Base-by-base conservation (phyloP, 1,140 invertebrate genomes). In the Monomorium pharaonis region DNA sequence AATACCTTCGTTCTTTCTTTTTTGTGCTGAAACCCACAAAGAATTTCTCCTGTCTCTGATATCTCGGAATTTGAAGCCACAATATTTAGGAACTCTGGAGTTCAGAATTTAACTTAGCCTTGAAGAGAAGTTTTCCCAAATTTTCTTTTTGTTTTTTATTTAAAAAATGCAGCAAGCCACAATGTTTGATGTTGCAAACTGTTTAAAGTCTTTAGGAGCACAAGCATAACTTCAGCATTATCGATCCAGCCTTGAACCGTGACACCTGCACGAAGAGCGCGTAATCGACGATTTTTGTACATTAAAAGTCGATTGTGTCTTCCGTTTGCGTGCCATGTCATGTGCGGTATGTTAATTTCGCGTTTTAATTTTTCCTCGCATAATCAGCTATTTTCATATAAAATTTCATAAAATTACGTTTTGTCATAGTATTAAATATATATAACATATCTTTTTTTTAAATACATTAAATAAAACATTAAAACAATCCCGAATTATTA, bases 161-260 rank as follows among this genome's bases (percentile, higher is more conserved):
- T 21, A 37, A 27, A 51, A 62, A 30, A 6, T 54, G 12, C 5
- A 74, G 12, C 18, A 2, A 12, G 3, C 16, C 7, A 56, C 33
- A 14, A 67, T n/a, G n/a, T n/a, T 14, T 7, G 16, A 44, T 12
- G 10, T 14, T 4, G 27, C 10, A 24, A 70, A 42, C 10, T 63
- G 3, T 44, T 42, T 21, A 56, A 58, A 75, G 83, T 81, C 81
- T 76, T 76, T 21, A 37, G 54, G 44, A 54, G n/a, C 10, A 27
- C 62, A 85, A 24, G 3, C 76, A 30, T 75, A 60, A 44, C 51
- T 81, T 42, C 30, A 80, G 16, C 12, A 62, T 75, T 88, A 89
- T 88, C 88, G 89, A 89, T 49, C 65, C 24, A 85, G 54, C 85
- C 69, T 88, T 88, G 77, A 88, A 87, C 85, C 70, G 51, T 78